Percentiles rank a stretch among this genome's conserved stretches.
These are phyloP conservation scores for Phymorhynchus buccinoides DNA, from an alignment of 1,140 invertebrate genomes.

Conservation along the genomic window DNA sequence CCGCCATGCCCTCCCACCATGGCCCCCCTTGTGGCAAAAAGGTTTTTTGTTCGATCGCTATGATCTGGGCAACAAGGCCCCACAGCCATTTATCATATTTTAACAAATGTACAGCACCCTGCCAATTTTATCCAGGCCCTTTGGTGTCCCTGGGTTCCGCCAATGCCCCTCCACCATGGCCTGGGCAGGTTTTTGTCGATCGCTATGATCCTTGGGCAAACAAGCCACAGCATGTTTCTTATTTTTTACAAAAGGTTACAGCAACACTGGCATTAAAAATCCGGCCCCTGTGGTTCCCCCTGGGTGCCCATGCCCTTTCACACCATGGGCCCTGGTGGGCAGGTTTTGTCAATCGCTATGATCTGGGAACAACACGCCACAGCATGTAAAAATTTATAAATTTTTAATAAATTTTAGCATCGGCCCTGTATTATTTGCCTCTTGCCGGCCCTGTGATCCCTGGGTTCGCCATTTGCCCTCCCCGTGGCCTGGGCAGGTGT, in stretches of 20 bases:
- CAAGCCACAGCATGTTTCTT: too few relatives aligned
- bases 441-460: slow-evolving; percentile 79
- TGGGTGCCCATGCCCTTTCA: slow-evolving; percentile 82
- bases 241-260: too few relatives aligned
- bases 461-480: slow-evolving; percentile 83
- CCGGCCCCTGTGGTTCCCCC: slow-evolving; percentile 78
- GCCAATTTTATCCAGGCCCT: too few relatives aligned
- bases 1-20: too few relatives aligned
- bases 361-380: slow-evolving; percentile 77
- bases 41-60: slow-evolving; percentile 89
- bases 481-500: slow-evolving; percentile 89
- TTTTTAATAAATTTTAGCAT: too few relatives aligned
- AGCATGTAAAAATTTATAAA: too few relatives aligned
- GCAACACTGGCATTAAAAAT: too few relatives aligned
- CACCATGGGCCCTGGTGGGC: slow-evolving; percentile 89
- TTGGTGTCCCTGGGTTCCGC: slow-evolving; percentile 81
- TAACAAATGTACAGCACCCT: too few relatives aligned
- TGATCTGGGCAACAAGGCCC: slow-evolving; percentile 78
- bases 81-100: too few relatives aligned
- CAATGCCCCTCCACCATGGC: slow-evolving; percentile 84
- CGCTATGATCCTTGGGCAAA: slow-evolving; percentile 84
- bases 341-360: slow-evolving; percentile 91
- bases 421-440: too few relatives aligned
- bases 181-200: slow-evolving; percentile 92
- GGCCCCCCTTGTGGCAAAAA: slow-evolving; percentile 88